Evolutionary conservation across 2,113 vertebrate species (phyloP), one percentile per base, ranked within the genome.

Genomic region (Gallinago jamesoni): DNA sequence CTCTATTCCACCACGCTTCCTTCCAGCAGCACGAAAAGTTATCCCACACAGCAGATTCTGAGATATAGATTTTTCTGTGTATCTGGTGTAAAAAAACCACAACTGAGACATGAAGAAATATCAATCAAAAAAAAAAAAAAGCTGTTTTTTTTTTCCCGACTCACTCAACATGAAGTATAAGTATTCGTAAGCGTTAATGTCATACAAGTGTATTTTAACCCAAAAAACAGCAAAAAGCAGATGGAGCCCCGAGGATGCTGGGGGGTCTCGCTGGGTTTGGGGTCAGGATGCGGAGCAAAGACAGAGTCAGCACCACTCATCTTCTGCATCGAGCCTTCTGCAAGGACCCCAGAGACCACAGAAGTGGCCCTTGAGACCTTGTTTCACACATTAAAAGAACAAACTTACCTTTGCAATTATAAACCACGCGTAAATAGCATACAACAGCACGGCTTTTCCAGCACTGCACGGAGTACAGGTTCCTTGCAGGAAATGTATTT

Each of bases 401-500:
- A 10, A 91, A 68, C 80, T 59, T 85, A 85, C 76, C 83, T 75
- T 45, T 1, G 4, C 7, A 37, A 2, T 8, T 0, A 30, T 0
- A 4, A 79, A 28, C 31, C 55, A 11, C 1, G 7, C 6, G 4
- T 18, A 28, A 41, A 11, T 0, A 9, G 2, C 35, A 9, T 4
- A 1, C 4, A 21, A 6, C 18, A 33, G 43, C 20, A 4, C 0
- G 22, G 6, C 52, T 62, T 24, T 14, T 8, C 66, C 59, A 1
- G 21, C 6, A 1, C 8, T 5, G 4, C 17, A 3, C 27, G 1
- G 6, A 20, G 0, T 2, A 2, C 0, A 14, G 31, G 13, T 7
- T 3, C 27, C 35, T 53, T 75, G 20, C 31, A 16, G 35, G 23
- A 16, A 33, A 39, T 10, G 11, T 3, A 10, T 73, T 89, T 76